Evolutionary conservation across 2,113 vertebrate species (phyloP), one percentile per base, ranked within the genome.

Genomic region (Crotophaga sulcirostris): DNA sequence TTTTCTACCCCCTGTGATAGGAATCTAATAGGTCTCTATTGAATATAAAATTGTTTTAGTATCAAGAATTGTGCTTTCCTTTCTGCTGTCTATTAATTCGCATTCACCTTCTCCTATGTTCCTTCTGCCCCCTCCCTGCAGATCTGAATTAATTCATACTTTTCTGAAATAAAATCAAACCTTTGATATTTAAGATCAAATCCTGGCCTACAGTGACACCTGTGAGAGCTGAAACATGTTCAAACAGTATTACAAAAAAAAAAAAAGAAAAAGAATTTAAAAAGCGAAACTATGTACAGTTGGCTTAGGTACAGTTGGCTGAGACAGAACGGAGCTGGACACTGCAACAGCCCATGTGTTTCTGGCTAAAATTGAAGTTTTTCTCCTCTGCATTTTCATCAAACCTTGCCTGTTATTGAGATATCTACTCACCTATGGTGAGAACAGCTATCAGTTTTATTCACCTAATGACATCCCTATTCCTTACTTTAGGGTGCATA

Each of bases 181-280:
- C 38, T 84, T 74, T 75, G 69, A 74, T 88, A 77, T 78, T 83
- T 85, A 44, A 81, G 60, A 96, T 93, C 33, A 78, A 89, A 87
- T 52, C 31, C 18, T 34, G 11, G 21, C 38, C 78, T 73, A 28
- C 68, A 76, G 64, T 40, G 69, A 90, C 72, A 92, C 72, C 80
- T 91, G 80, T 80, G 74, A 87, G 55, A 91, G 63, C 36, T 75
- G 20, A 92, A 89, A 69, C 59, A 26, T 82, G 70, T 74, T 77
- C 47, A 58, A 91, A 84, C 62, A 73, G 29, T n/a, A 56, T 40
- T 13, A 77, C 3, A 54, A 29, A 20, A 8, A 3, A 9, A 38
- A 31, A 66, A 45, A 38, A 2, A 19, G 2, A 31, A 9, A 49
- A 69, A 86, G 58, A n/a, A n/a, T n/a, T n/a, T n/a, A n/a, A n/a